A percentile compares a stretch with the other conserved stretches of the same genome.
These are phyloP conservation scores for Pangasius djambal DNA, from an alignment of 2,797 vertebrate species.

Conservation along the genomic window DNA sequence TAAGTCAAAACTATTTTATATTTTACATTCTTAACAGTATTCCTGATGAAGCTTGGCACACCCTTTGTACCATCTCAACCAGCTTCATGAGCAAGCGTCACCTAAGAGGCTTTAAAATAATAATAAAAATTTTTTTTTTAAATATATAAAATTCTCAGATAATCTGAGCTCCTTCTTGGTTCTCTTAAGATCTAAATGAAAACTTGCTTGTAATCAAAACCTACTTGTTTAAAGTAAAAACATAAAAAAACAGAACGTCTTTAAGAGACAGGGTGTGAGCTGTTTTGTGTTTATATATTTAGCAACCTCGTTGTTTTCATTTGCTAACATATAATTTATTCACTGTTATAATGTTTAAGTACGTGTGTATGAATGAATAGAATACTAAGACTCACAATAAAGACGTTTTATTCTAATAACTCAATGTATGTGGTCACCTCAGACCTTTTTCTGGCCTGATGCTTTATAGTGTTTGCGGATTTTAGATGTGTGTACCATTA, in stretches of 20 bases:
- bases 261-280: neutral
- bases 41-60: neutral
- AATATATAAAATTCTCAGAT: neutral
- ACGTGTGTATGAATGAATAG: neutral
- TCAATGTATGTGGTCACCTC: neutral
- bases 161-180: neutral
- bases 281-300: neutral
- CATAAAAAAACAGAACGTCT: neutral
- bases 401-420: neutral
- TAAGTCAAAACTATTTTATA: neutral
- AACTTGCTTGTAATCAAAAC: neutral
- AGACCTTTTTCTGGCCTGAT: neutral
- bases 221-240: neutral
- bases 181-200: neutral
- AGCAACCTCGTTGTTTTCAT: neutral
- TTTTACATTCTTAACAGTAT: neutral
- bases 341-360: neutral
- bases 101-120: neutral
- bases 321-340: neutral
- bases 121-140: no score
- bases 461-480: neutral
- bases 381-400: neutral
- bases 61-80: neutral
- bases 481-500: conserved; percentile 3
- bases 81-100: neutral